Evolutionary conservation across 1,140 invertebrate genomes (phyloP).

Genomic region (Zaprionus camerounensis): DNA sequence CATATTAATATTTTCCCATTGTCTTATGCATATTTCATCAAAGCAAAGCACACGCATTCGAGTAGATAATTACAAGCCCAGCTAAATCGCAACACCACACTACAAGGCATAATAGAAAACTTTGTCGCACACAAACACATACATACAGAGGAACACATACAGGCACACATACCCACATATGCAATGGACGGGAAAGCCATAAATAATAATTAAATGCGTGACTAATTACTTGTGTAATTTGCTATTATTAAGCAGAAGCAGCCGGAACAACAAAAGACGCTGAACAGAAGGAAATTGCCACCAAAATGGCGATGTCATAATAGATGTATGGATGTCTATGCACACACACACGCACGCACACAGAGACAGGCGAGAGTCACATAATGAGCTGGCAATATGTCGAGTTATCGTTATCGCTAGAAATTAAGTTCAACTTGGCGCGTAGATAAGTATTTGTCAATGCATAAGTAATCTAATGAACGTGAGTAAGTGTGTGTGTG

Average conservation of each 20-base stretch:
- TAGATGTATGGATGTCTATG: constrained; percentile 26
- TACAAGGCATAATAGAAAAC: constrained; percentile 29
- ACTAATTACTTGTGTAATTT: constrained; percentile 83
- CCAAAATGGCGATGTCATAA: constrained; percentile 55
- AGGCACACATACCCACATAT: constrained; percentile 6
- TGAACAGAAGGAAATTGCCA: constrained; percentile 48
- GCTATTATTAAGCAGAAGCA: constrained; percentile 68
- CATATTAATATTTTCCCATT: constrained; percentile 35
- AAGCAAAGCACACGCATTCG: constrained; percentile 36
- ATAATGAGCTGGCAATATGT: constrained; percentile 76
- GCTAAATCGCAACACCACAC: constrained; percentile 20
- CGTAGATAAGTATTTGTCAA: constrained; percentile 52
- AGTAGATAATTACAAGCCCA: constrained; percentile 54
- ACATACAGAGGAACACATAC: constrained; percentile 4
- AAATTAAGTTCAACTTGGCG: constrained; percentile 74
- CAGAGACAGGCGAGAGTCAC: constrained; percentile 9
- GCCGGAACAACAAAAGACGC: constrained; percentile 35
- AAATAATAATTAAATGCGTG: constrained; percentile 84
- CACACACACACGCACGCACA: constrained; percentile 18
- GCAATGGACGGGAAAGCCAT: constrained; percentile 35
- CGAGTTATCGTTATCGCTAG: constrained; percentile 62
- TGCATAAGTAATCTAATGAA: constrained; percentile 45
- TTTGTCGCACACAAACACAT: constrained; percentile 29
- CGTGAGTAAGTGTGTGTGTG: not conserved
- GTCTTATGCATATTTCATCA: constrained; percentile 43